These are phyloP conservation scores for Oscheius myriophilus DNA, from an alignment of 2,888 invertebrate species.

Conservation along the genomic window DNA sequence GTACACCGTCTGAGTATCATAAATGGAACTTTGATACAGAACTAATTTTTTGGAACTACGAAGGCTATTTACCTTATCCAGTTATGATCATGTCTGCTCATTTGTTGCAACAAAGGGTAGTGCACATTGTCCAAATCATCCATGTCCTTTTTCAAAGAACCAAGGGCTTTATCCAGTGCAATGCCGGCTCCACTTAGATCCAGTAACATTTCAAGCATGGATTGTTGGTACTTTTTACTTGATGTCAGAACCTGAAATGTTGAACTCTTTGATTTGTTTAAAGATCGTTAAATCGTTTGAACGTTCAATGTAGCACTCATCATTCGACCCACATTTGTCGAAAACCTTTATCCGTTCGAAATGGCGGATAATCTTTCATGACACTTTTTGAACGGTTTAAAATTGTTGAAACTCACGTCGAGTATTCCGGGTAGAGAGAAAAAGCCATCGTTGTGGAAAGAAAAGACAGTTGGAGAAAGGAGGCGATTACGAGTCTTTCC, in stretches of 20 bases:
- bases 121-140: slow-evolving; percentile 49
- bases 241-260: slow-evolving; percentile 43
- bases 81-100: slow-evolving; percentile 49
- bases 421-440: slow-evolving; percentile 61
- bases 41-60: too few species aligned
- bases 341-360: too few species aligned
- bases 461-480: slow-evolving; percentile 59
- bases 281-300: too few species aligned
- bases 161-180: slow-evolving; percentile 39
- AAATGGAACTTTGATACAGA: too few species aligned
- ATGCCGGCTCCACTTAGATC: slow-evolving; percentile 51
- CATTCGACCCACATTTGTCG: too few species aligned
- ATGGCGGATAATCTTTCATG: too few species aligned
- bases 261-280: background rate
- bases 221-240: slow-evolving; percentile 42
- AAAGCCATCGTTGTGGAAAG: slow-evolving; percentile 63
- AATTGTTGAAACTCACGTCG: slow-evolving; percentile 37
- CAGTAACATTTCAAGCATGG: slow-evolving; percentile 52
- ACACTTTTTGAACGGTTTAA: background rate
- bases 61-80: slow-evolving; percentile 41
- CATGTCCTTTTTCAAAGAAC: slow-evolving; percentile 38
- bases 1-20: too few species aligned
- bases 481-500: slow-evolving; percentile 39
- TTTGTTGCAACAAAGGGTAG: slow-evolving; percentile 53
- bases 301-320: too few species aligned